Base-by-base conservation (phyloP, 2,113 vertebrate genomes). In the Spheniscus mendiculus region DNA sequence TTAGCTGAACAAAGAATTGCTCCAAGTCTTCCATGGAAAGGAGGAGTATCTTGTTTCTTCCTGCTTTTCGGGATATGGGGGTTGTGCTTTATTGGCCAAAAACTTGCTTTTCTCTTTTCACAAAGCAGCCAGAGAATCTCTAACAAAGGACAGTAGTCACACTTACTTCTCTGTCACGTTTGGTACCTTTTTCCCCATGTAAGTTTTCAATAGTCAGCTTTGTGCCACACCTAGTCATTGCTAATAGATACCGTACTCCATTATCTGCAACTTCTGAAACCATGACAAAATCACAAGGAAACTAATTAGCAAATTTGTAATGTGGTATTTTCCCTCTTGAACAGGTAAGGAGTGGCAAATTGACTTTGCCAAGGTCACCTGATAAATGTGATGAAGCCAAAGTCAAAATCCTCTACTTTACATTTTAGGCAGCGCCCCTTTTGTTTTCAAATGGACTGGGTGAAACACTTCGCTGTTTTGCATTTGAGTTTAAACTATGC, bases 121-220 rank as follows among this genome's bases (percentile, higher is more conserved):
- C 36, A 45, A 76, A 71, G 23, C 34, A 56, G 49, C 20, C 73
- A 44, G 26, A 11, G 32, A 80, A 38, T 59, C 63, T 70, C 26
- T 65, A 34, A 52, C 1, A 4, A 83, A 66, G 62, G 49, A 12
- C 45, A 34, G 30, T 42, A 34, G 30, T 42, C 30, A 9, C 17
- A 1, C 44, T 62, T 62, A 4, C 34, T 34, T 27, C 56, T 61
- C 38, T 62, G 17, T 40, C 10, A 6, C 0, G 0, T 69, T 81
- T 40, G 19, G 8, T 86, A 38, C 52, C 34, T 74, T 77, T 38
- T 47, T 9, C 13, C 56, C 52, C 9, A 0, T 3, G 25, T 18
- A 10, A 0, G 0, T 72, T 61, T 88, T 15, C 13, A 5, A 0
- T 23, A 49, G 27, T 66, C 52, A 87, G 10, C 58, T 81, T 70